Evolutionary conservation across 2,113 vertebrate species (phyloP), one percentile per base, ranked within the genome.

Genomic region (Labeo rohita): DNA sequence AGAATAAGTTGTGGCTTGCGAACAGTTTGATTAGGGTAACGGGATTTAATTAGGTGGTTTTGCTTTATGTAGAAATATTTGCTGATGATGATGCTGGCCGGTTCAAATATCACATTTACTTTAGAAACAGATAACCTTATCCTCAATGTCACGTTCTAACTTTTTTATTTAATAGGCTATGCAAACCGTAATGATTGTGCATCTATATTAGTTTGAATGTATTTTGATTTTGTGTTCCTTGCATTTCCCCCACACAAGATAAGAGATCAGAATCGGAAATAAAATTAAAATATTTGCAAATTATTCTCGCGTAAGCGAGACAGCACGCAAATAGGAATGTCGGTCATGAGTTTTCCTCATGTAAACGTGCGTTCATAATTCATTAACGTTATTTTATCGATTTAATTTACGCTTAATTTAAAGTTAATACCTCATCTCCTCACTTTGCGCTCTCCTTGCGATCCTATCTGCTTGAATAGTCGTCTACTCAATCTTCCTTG

Each of bases 1-100:
- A 43, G n/a, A 81, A 79, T 81, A 85, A 90, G 77, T 79, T 18
- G 11, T 13, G 36, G 54, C 54, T 49, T 61, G 34, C 63, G 59
- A 34, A n/a, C 23, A 21, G 39, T 83, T 78, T 28, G 54, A 78
- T 83, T 49, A 34, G 36, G 28, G 68, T 79, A 50, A 79, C 18
- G 66, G 75, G 81, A 34, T 36, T 82, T 21, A 8, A 52, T 39
- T 70, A 34, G 79, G 63, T 7, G 63, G 23, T 21, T 70, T 68
- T 70, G 16, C 18, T 1, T 66, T 34, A 56, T 59, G 34, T 39
- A 11, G 56, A 43, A 23, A 18, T 23, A 18, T 59, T 6, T 36
- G 39, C 39, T 63, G 36, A 10, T 61, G 77, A 2, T 80, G 39
- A 1, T 80, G 36, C 63, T 66, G 45, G 8, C 56, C 11, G 12